phyloP scores from a whole-genome alignment of 23 tunicate species.

The Styela plicata region DNA sequence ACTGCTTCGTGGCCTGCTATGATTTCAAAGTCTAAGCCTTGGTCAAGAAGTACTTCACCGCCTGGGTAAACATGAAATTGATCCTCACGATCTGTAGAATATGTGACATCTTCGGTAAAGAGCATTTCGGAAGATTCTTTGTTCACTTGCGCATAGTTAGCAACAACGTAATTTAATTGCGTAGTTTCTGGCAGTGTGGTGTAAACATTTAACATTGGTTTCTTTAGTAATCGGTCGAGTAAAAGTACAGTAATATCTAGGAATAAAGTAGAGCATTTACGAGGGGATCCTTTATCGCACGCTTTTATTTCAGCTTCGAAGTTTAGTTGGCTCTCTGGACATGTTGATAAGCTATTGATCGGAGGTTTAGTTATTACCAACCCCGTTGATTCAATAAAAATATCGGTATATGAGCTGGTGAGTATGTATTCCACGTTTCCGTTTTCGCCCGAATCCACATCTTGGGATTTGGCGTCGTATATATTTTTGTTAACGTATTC shows the following conservation, averaged over 20 bases:
- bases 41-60: background rate
- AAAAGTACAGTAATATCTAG: background rate
- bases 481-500: background rate
- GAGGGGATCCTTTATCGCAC: background rate
- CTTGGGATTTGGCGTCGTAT: conserved; percentile 24
- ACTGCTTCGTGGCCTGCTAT: background rate
- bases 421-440: background rate
- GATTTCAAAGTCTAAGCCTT: conserved; percentile 1
- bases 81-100: background rate
- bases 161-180: background rate
- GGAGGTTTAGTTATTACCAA: background rate
- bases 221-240: background rate
- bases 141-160: background rate
- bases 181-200: background rate
- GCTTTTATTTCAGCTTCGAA: conserved; percentile 12
- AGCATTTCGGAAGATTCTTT: background rate
- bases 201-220: conserved; percentile 2
- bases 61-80: conserved; percentile 8
- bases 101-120: background rate
- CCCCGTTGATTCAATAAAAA: background rate
- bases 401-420: background rate
- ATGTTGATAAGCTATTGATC: background rate
- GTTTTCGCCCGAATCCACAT: background rate
- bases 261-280: background rate
- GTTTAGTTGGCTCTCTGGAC: background rate